phyloP scores from a whole-genome alignment of 2,797 vertebrate species.

The Myioborus miniatus region DNA sequence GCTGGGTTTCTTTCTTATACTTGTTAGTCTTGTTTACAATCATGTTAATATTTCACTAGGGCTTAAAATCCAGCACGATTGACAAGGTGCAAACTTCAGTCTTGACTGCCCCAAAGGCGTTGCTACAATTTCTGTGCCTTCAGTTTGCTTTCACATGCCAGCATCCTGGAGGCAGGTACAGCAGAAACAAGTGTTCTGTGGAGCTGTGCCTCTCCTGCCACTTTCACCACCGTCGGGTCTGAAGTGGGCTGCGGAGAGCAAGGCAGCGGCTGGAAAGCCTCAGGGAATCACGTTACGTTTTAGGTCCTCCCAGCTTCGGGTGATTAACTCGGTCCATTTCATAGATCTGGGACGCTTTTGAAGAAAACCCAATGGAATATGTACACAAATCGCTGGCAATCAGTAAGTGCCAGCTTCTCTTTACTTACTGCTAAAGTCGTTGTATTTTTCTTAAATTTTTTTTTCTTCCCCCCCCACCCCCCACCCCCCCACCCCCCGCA shows the following conservation, averaged over 20 bases:
- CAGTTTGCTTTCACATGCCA: not conserved
- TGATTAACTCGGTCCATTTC: not conserved
- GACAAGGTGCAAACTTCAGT: not conserved
- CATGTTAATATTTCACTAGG: slow-evolving; percentile 31
- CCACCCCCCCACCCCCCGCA: fast-evolving
- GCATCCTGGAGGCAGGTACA: not conserved
- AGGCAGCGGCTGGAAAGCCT: not conserved
- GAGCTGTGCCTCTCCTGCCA: not conserved
- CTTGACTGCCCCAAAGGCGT: not conserved
- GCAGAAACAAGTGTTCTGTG: not conserved
- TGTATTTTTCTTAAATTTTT: not conserved
- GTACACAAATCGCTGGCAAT: not conserved
- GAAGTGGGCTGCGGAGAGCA: not conserved
- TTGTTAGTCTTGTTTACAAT: not conserved
- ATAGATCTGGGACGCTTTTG: not conserved
- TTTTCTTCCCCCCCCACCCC: too few species aligned
- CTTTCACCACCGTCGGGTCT: not conserved
- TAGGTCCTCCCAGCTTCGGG: not conserved
- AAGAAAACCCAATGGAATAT: not conserved
- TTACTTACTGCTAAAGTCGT: not conserved
- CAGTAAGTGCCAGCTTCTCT: slow-evolving; percentile 19
- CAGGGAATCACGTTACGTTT: not conserved
- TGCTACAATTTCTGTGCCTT: not conserved
- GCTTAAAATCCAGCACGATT: not conserved
- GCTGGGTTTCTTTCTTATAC: not conserved